Evolutionary conservation across 2,113 vertebrate genomes (phyloP).

Genomic region (Tringa solitaria): DNA sequence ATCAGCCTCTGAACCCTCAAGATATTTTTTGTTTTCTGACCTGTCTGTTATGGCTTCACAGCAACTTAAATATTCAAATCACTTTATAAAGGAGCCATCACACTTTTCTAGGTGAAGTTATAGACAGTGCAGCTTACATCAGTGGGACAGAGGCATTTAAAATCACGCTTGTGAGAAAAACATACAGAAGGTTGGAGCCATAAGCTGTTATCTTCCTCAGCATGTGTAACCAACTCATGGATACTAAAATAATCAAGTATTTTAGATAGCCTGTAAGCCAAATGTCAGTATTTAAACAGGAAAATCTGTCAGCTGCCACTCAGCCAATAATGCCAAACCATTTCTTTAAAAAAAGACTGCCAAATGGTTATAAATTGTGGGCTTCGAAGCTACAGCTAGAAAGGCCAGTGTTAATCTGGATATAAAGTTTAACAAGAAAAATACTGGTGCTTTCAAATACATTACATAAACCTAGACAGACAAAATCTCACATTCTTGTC

Average conservation of each 20-base stretch:
- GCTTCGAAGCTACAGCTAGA: not conserved
- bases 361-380: not conserved
- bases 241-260: not conserved
- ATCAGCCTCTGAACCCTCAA: not conserved
- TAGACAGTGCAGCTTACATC: not conserved
- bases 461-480: not conserved
- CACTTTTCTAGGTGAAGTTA: not conserved
- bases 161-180: not conserved
- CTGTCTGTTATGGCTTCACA: not conserved
- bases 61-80: not conserved
- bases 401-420: not conserved
- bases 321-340: not conserved
- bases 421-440: not conserved
- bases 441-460: not conserved
- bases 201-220: not conserved
- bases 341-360: not conserved
- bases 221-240: not conserved
- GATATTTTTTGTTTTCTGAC: not conserved
- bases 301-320: not conserved
- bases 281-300: not conserved
- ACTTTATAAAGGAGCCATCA: not conserved
- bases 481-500: not conserved
- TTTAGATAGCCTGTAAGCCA: not conserved
- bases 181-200: not conserved
- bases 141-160: not conserved